phyloP scores from a whole-genome alignment of 2,113 vertebrate species.

The Donacobius atricapilla region DNA sequence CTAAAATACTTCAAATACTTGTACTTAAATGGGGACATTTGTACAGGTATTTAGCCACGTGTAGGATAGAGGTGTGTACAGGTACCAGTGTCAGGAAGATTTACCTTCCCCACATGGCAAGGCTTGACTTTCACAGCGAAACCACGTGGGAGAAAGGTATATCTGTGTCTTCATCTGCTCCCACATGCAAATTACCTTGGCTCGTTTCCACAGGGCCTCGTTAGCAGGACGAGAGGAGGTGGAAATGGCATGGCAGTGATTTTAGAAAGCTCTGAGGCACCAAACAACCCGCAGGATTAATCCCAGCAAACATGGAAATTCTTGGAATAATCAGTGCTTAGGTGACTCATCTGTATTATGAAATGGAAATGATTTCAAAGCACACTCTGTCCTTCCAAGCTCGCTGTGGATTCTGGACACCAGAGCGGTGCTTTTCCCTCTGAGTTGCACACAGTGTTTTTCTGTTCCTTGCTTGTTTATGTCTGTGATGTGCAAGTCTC shows the following conservation, averaged over 20 bases:
- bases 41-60: neutral
- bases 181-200: neutral
- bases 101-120: neutral
- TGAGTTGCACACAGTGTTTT: neutral
- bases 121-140: neutral
- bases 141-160: accelerated
- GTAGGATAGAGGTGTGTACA: neutral
- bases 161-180: neutral
- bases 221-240: neutral
- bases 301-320: neutral
- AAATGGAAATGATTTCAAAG: conserved; percentile 30
- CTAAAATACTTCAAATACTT: neutral
- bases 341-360: conserved; percentile 25
- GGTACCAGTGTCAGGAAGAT: neutral
- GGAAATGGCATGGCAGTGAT: neutral
- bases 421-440: neutral
- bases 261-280: neutral
- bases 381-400: neutral
- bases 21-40: neutral
- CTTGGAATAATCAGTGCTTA: neutral
- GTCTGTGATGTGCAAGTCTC: neutral
- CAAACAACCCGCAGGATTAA: neutral
- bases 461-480: conserved; percentile 6
- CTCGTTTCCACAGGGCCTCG: neutral
- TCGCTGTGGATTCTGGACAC: conserved; percentile 7